Percentiles rank a stretch among this genome's conserved stretches.
These are phyloP conservation scores for Clarias laeviceps DNA, from an alignment of 2,797 vertebrate species.

Conservation along the genomic window DNA sequence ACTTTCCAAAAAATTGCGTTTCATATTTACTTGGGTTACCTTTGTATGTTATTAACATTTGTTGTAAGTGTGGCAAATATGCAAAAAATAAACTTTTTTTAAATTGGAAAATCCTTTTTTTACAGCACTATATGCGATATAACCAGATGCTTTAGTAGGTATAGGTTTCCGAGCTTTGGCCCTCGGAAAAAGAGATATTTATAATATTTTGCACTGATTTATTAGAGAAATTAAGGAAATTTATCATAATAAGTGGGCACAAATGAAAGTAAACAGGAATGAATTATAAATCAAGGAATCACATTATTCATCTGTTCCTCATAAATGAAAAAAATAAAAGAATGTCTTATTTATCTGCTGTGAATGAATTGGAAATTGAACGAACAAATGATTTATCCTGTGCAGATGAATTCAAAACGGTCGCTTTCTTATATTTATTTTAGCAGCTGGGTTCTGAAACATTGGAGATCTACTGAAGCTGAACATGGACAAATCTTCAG, in stretches of 20 bases:
- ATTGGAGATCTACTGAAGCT: not conserved
- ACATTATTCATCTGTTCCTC: not conserved
- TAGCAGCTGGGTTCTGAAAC: not conserved
- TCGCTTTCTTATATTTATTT: conserved; percentile 2
- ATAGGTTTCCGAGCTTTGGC: too few species aligned
- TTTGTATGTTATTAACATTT: too few species aligned
- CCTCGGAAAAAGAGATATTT: not conserved
- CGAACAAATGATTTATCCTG: not conserved
- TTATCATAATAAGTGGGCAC: not conserved
- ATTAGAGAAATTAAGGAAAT: not conserved
- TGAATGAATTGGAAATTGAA: conserved; percentile 13
- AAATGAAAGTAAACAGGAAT: not conserved
- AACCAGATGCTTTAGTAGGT: too few species aligned
- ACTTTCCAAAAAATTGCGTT: too few species aligned
- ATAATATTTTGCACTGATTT: not conserved
- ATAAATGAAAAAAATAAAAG: not conserved
- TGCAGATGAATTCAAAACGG: not conserved
- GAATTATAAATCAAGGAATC: not conserved
- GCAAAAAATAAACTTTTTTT: too few species aligned
- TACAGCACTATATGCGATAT: too few species aligned
- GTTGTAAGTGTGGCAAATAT: too few species aligned
- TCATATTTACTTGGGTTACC: too few species aligned
- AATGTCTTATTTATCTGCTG: not conserved
- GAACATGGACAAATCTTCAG: not conserved
- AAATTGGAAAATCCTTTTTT: too few species aligned